Percentiles rank a stretch among this genome's conserved stretches.
Evolutionary conservation across 2,797 vertebrate genomes (phyloP).

Genomic region (Pelochelys cantorii): DNA sequence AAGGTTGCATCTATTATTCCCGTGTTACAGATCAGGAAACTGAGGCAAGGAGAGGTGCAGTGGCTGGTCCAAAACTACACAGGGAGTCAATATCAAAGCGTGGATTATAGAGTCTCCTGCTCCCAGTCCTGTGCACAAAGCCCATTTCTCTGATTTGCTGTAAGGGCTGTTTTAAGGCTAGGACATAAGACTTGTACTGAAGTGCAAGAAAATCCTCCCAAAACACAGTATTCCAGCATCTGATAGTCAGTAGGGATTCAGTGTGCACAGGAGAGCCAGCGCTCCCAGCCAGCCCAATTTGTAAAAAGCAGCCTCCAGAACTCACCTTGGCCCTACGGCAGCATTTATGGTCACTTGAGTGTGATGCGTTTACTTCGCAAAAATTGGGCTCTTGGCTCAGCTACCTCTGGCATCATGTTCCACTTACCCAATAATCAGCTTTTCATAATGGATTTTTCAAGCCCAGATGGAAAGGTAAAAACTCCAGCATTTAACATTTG

Average conservation of each 20-base stretch:
- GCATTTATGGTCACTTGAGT: fast-evolving
- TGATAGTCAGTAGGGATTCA: background rate
- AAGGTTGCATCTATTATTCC: background rate
- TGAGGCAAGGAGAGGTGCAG: background rate
- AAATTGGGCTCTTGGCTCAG: background rate
- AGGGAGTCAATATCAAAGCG: background rate
- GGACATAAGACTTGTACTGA: background rate
- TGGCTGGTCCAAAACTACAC: background rate
- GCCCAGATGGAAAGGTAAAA: background rate
- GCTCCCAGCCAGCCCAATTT: background rate
- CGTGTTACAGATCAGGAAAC: background rate
- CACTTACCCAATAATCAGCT: background rate
- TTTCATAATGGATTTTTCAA: background rate
- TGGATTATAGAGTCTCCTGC: fast-evolving
- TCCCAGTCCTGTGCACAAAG: background rate
- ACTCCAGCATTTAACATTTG: background rate
- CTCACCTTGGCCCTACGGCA: fast-evolving
- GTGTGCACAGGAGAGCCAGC: background rate
- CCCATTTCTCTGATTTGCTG: background rate
- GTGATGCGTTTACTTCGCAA: background rate
- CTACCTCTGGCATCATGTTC: background rate
- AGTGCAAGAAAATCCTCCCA: background rate
- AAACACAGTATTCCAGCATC: too few relatives aligned
- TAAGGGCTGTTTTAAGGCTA: constrained; percentile 26
- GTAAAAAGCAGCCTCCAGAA: background rate